Conservation (phyloP, 1,140 invertebrate genomes). For the Psix sp. region DNA sequence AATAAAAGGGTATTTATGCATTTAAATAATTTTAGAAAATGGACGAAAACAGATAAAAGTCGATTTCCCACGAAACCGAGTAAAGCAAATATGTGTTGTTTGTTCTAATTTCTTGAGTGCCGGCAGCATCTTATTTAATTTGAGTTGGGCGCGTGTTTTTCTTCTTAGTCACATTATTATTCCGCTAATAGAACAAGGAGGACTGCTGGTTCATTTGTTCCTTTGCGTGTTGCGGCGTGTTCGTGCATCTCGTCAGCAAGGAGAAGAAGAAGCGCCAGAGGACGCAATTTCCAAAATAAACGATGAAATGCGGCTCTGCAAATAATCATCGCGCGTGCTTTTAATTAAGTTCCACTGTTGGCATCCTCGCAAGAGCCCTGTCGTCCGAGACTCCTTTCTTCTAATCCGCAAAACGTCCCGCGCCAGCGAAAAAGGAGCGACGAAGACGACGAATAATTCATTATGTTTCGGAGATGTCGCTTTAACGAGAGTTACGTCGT, state of each 20-base stretch:
- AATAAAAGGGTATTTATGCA: background rate
- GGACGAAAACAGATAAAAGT: background rate
- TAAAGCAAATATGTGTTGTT: slow-evolving; percentile 41
- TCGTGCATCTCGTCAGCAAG: slow-evolving; percentile 35
- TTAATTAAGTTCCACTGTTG: slow-evolving; percentile 76
- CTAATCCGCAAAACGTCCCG: slow-evolving; percentile 61
- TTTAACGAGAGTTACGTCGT: slow-evolving; percentile 43
- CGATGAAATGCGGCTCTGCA: slow-evolving; percentile 70
- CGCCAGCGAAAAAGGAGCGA: slow-evolving; percentile 48
- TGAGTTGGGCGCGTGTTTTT: slow-evolving; percentile 43
- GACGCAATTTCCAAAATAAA: slow-evolving; percentile 78
- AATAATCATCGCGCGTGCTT: slow-evolving; percentile 78
- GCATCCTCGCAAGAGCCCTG: slow-evolving; percentile 52
- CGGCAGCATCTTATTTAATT: slow-evolving; percentile 56
- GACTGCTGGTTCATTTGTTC: slow-evolving; percentile 57
- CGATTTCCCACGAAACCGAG: slow-evolving; percentile 29
- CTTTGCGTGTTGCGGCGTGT: slow-evolving; percentile 22
- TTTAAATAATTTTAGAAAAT: background rate
- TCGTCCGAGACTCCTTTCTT: slow-evolving; percentile 67
- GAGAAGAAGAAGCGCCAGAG: slow-evolving; percentile 63
- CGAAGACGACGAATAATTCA: slow-evolving; percentile 55
- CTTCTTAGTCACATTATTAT: slow-evolving; percentile 62
- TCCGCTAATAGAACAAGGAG: slow-evolving; percentile 59
- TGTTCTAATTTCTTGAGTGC: slow-evolving; percentile 55
- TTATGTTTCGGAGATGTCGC: slow-evolving; percentile 47